Percentiles rank a stretch among this genome's conserved stretches.
These are phyloP conservation scores for Eunapius fragilis DNA, from an alignment of 37 sponge, comb jelly and placozoan genomes.

Conservation along the genomic window DNA sequence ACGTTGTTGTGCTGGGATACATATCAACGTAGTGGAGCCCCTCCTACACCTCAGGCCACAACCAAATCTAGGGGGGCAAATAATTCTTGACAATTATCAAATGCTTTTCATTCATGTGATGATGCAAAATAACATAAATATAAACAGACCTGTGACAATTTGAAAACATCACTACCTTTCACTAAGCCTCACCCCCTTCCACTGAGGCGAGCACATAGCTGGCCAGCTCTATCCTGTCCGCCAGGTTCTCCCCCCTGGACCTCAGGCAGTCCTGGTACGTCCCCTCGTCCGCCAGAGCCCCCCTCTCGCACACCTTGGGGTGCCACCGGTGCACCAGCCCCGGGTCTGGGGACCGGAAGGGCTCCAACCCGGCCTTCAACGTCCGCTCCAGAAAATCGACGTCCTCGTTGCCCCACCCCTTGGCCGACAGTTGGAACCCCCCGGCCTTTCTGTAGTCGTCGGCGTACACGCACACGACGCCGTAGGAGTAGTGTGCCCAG, in stretches of 20 bases:
- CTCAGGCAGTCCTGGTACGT: constrained; percentile 63
- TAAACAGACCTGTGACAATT: no score
- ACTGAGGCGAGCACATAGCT: constrained; percentile 41
- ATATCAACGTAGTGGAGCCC: no score
- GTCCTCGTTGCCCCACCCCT: constrained; percentile 84
- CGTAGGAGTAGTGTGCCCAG: constrained; percentile 85
- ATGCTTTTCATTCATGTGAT: no score
- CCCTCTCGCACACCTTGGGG: constrained; percentile 50
- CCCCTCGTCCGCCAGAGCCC: background rate
- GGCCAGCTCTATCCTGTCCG: constrained; percentile 78
- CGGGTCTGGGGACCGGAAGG: constrained; percentile 77
- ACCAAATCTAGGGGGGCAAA: no score
- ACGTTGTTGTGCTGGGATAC: no score
- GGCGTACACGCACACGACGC: constrained; percentile 77
- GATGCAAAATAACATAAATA: no score
- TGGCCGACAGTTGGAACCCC: constrained; percentile 45
- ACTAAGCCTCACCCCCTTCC: background rate
- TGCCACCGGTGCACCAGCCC: constrained; percentile 80
- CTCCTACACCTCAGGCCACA: no score
- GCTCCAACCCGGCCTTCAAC: constrained; percentile 38
- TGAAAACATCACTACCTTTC: no score
- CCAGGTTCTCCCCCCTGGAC: constrained; percentile 75
- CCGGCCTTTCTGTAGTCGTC: constrained; percentile 55
- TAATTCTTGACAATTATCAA: no score
- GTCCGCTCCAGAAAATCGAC: constrained; percentile 67